Percentiles rank a stretch among this genome's conserved stretches.
Evolutionary conservation across 1,140 invertebrate genomes (phyloP).

Genomic region (Phthorimaea operculella): DNA sequence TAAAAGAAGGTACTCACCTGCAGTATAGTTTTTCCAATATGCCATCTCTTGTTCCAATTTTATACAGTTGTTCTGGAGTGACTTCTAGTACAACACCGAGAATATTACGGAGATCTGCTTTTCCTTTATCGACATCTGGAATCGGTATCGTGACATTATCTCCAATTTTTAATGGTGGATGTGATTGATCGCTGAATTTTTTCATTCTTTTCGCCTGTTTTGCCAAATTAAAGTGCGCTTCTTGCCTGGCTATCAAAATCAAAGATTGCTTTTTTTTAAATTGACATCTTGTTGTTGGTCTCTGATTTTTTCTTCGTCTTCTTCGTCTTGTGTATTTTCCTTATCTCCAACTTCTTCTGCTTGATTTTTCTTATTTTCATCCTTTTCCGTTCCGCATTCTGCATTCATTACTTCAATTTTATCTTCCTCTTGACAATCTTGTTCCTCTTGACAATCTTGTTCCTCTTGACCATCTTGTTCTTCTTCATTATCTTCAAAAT

Average conservation of each 20-base stretch:
- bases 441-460: background rate
- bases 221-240: background rate
- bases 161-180: background rate
- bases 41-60: background rate
- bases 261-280: too few relatives aligned
- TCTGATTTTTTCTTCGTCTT: too few relatives aligned
- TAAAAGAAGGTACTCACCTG: background rate
- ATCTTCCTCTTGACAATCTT: background rate
- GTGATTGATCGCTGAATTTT: background rate
- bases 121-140: background rate
- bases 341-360: too few relatives aligned
- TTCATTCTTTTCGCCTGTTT: slow-evolving; percentile 7
- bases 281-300: too few relatives aligned
- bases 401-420: background rate
- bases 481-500: too few relatives aligned
- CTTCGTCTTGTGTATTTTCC: too few relatives aligned
- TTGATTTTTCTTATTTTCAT: too few relatives aligned
- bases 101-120: background rate
- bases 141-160: background rate
- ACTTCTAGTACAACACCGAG: background rate
- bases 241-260: background rate
- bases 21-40: background rate
- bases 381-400: too few relatives aligned
- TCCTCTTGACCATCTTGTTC: too few relatives aligned
- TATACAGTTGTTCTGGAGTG: background rate